Evolutionary conservation across 2,113 vertebrate species (phyloP), one percentile per base, ranked within the genome.

Genomic region (Campylorhamphus procurvoides): DNA sequence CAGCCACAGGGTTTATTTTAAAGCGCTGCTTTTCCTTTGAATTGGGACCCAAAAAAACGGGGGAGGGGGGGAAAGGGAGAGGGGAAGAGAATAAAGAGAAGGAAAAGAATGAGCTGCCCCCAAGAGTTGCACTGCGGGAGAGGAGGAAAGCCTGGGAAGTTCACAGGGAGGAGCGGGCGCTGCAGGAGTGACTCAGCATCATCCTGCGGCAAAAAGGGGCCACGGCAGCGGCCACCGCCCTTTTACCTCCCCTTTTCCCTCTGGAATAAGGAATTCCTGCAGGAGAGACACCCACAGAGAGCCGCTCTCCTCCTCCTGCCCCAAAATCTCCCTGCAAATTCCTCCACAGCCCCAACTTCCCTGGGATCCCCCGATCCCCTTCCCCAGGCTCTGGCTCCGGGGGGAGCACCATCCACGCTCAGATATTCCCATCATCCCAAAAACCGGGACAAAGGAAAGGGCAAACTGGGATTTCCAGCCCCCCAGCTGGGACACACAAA

Each of bases 101-200:
- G 50, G 1, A 27, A 20, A 59, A 46, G 35, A 50, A 2, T 31
- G 63, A 60, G 59, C 62, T 37, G 77, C 3, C 37, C 68, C 31
- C 37, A 9, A 31, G 68, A 8, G 12, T 35, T 35, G 44, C 63
- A 15, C 84, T 77, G 83, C 49, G 2, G 94, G 93, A 69, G 39
- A 10, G 50, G 40, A 62, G 14, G 80, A 18, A 77, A 31, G 83
- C 12, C 16, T 22, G 50, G 15, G 72, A 56, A 64, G 83, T 59
- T 85, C 35, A 18, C 20, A 19, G 37, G 47, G 68, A 87, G 92
- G 71, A 33, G 87, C 81, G 42, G 72, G 62, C 55, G 47, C 94
- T 94, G 96, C 91, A 60, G 95, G 37, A 82, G 82, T 97, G 96
- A 97, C 86, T 97, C 96, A 95, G 96, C 96, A 95, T 74, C 76